phyloP scores from a whole-genome alignment of 2,113 vertebrate genomes.

The Oxyruncus cristatus region DNA sequence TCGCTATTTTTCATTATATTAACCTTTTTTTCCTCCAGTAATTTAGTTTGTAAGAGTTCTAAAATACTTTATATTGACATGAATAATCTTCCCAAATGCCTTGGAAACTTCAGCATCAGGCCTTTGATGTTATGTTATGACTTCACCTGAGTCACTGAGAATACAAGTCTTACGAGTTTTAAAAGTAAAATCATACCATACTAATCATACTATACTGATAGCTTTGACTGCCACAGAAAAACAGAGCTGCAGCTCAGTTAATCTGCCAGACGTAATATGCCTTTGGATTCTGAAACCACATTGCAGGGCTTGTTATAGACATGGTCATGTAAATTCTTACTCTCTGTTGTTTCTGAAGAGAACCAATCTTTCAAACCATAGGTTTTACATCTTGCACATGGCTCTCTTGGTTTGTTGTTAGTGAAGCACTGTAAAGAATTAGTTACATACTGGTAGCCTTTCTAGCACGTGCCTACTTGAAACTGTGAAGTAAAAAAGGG shows the following conservation, averaged over 20 bases:
- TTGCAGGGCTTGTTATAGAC: background rate
- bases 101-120: background rate
- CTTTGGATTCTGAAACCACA: background rate
- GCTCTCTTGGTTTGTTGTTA: background rate
- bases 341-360: background rate
- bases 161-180: background rate
- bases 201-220: background rate
- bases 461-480: background rate
- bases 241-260: background rate
- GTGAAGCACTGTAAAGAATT: background rate
- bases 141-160: background rate
- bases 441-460: background rate
- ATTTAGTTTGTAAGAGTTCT: background rate
- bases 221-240: background rate
- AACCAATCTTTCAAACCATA: background rate
- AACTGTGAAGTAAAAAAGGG: background rate
- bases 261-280: background rate
- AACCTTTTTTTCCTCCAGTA: background rate
- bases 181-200: background rate
- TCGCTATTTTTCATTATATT: background rate
- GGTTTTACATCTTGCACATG: background rate
- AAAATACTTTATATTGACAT: background rate
- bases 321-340: background rate
- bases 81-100: background rate
- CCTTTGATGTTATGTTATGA: background rate